Evolutionary conservation across 1,140 invertebrate genomes (phyloP), one percentile per base, ranked within the genome.

Genomic region (Caenorhabditis remanei): DNA sequence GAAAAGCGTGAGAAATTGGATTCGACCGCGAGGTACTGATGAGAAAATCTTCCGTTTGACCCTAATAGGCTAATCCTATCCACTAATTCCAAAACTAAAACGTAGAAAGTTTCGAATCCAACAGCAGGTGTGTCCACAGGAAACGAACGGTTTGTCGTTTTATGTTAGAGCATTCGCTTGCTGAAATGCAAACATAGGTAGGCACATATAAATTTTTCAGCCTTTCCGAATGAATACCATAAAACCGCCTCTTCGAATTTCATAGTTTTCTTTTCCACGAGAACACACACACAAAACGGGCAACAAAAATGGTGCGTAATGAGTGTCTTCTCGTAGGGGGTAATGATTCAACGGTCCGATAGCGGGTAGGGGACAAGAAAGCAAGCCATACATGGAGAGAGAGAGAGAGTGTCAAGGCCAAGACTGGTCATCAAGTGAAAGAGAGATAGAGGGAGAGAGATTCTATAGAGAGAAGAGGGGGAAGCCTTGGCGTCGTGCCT

Each of bases 271-370:
- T 32, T 32, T 32, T 32, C 32, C 32, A 32, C 32, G 32, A 32
- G 32, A 32, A 32, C 32, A 32, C 32, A 32, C 32, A 32, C 32
- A 32, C 32, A 32, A 21, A 9, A 19, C 14, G 21, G 53, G 53
- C 71, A 50, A 50, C 43, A 50, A 79, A 46, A 79, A 48, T 50
- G 65, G 65, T 50, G 71, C n/a, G 71, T 79, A 79, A 50, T 79
- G 71, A 79, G 71, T 79, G 71, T 21, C 11, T 19, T n/a, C 41
- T 14, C 9, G 61, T 11, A 9, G 32, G 71, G 71, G 71, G 21
- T 50, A 79, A 79, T 79, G 71, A 79, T 79, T 79, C 71, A 48
- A 79, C 46, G 43, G 43, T 50, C 71, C 71, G 71, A 79, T 79
- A 79, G 71, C 71, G n/a, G 71, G 40, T 14, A 14, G n/a, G 41